These are phyloP conservation scores for Catharus minimus DNA, from an alignment of 2,113 vertebrate genomes.

Conservation along the genomic window DNA sequence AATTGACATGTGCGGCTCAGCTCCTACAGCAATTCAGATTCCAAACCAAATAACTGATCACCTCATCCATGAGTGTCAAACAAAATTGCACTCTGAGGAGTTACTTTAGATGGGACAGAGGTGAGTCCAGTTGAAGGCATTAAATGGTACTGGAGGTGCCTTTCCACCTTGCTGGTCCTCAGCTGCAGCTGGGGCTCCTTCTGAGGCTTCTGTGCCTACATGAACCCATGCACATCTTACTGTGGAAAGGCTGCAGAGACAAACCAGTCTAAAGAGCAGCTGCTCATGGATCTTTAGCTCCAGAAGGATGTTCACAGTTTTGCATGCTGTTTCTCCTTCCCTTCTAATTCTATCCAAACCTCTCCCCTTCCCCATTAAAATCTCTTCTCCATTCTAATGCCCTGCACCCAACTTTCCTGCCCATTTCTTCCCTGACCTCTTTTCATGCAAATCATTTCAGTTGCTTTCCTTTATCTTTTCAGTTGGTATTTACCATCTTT, in stretches of 20 bases:
- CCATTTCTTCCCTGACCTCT: not conserved
- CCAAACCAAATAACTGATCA: not conserved
- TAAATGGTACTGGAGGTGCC: not conserved
- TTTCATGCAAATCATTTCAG: not conserved
- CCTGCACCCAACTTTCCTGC: not conserved
- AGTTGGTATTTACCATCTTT: conserved; percentile 29
- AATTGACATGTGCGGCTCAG: not conserved
- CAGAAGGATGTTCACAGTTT: not conserved
- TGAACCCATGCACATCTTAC: rapidly evolving
- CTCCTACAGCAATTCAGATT: not conserved
- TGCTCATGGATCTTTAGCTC: not conserved
- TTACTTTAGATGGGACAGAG: not conserved
- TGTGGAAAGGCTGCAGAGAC: not conserved
- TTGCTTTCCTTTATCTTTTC: conserved; percentile 45
- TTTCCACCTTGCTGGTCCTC: not conserved
- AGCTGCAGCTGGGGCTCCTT: not conserved
- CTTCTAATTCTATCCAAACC: not conserved
- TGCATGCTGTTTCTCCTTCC: not conserved
- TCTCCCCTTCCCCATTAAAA: not conserved
- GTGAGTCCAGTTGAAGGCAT: not conserved
- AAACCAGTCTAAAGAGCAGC: not conserved
- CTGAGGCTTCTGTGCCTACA: not conserved
- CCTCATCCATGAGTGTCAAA: not conserved
- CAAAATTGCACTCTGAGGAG: not conserved
- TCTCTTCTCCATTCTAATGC: not conserved